Evolutionary conservation across 64 coral and sea anemone genomes (phyloP), one percentile per base, ranked within the genome.

Genomic region (Stichodactyla mertensii): DNA sequence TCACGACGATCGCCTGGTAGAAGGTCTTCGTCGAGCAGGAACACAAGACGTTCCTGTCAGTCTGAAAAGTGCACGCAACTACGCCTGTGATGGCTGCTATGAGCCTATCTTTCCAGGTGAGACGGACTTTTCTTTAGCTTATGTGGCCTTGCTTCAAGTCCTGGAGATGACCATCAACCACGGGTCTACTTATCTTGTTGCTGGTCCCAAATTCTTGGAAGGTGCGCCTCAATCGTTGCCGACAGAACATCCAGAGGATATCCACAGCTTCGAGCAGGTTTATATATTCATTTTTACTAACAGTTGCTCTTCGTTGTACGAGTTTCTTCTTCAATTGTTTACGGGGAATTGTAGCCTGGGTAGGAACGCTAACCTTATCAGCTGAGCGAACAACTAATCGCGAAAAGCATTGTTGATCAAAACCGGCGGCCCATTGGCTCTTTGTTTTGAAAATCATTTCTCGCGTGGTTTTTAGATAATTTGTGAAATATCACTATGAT

Each of bases 121-220:
- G 61, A 89, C 83, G 3, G 92, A 93, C 26, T 93, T 89, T 58
- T 86, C 92, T 5, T 77, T 93, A 57, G 87, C 92, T 18, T 93
- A 93, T 52, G 84, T 93, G 23, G 15, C 84, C 59, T 60, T 93
- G 77, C 85, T 89, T 78, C 83, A 81, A 69, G 64, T 93, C 0
- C 61, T 93, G 15, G 92, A 93, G 67, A 93, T 93, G 92, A 26
- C 83, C 61, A 87, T 93, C 60, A 93, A 93, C 20, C 92, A 93
- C 52, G 92, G 92, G 0, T 89, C 87, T 51, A 93, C 92, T 52
- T 93, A 82, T 53, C 5, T 53, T 0, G 10, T 87, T 2, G 87
- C 87, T 87, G 93, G 84, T 0, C 69, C 90, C 52, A 16, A 51
- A 22, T 95, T 83, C 53, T 27, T 92, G 78, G 89, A 92, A 20